Base-by-base conservation (phyloP, 2,113 vertebrate genomes). In the Morone saxatilis region DNA sequence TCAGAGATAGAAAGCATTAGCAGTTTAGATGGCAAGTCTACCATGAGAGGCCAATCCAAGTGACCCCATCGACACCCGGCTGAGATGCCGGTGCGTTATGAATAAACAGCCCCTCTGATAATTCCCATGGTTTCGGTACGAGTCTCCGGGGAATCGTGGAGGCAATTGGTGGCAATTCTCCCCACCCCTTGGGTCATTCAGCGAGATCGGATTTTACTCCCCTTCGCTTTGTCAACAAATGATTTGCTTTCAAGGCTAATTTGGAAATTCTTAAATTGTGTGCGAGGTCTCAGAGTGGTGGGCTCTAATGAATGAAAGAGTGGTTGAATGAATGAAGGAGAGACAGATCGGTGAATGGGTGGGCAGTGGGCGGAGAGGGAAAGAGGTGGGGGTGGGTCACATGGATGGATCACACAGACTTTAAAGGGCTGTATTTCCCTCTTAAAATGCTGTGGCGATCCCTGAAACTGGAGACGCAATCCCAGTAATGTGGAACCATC, bases 161-260 rank as follows among this genome's bases (percentile, higher is more conserved):
- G 47, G 13, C 57, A 8, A 5, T 40, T 31, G 66, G 36, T 40
- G 38, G 60, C 25, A 56, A 38, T 48, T 38, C 5, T 63, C 38
- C 16, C 51, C 9, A 13, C 45, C 45, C 13, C 45, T 10, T 4
- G 10, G 47, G 66, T 43, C 25, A 71, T 48, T 71, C 73, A 51
- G 47, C 69, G 59, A 59, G 13, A 78, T 76, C 5, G 9, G 2
- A 78, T 47, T 76, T 76, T 41, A 69, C 77, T 60, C 51, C 81
- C 68, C 67, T 81, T 65, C 8, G 10, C 71, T 83, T 83, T 62
- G 63, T 74, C 63, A 86, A 68, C 65, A 62, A 83, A 80, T 71
- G 40, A 88, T 84, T 86, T 78, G 66, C 77, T 72, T 65, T 83
- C 69, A 62, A 47, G 40, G 60, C 16, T 70, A 60, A 83, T 87